Base-by-base conservation (phyloP, 2,888 invertebrate species). In the Drosophila recens region DNA sequence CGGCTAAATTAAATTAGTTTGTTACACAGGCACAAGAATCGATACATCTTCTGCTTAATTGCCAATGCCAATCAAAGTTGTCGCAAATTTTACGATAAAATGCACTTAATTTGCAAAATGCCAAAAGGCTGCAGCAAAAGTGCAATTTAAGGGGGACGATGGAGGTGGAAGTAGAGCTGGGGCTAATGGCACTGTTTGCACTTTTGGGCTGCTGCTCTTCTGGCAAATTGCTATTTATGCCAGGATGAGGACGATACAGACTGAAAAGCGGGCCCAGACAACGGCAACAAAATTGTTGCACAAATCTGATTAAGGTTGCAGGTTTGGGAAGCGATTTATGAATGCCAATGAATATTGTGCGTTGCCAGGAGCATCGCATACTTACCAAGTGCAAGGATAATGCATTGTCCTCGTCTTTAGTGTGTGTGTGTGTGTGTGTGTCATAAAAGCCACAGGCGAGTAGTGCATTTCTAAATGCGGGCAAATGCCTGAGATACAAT, bases 231-330 rank as follows among this genome's bases (percentile, higher is more conserved):
- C 71, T 76, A 72, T 82, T 84, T 80, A 79, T 70, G 74, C n/a
- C 51, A 10, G 15, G 6, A 34, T 36, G 36, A 52, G 54, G 42
- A 49, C 11, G 27, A 54, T 33, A 45, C 53, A 36, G 61, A 17
- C 34, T 23, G 65, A 40, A 63, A 46, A 5, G 36, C 34, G 62
- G 42, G 33, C 46, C 20, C 30, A 61, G 43, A 43, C 56, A 64
- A 68, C 57, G 74, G 61, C 75, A 66, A 64, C 78, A 70, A 72
- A 78, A 72, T 78, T 80, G 80, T 71, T 72, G 72, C 69, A 51
- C 80, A 84, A 76, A 83, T 82, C 84, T 79, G 84, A 82, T 82
- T 80, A 84, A 80, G 82, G 63, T 72, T 76, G 84, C 74, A 80
- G 71, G 67, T 78, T 67, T 58, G 67, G 59, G 73, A 84, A 83